Percentiles rank a stretch among this genome's conserved stretches.
Conservation (phyloP, 2,888 invertebrate species). For the Drosophila setosimentum region DNA sequence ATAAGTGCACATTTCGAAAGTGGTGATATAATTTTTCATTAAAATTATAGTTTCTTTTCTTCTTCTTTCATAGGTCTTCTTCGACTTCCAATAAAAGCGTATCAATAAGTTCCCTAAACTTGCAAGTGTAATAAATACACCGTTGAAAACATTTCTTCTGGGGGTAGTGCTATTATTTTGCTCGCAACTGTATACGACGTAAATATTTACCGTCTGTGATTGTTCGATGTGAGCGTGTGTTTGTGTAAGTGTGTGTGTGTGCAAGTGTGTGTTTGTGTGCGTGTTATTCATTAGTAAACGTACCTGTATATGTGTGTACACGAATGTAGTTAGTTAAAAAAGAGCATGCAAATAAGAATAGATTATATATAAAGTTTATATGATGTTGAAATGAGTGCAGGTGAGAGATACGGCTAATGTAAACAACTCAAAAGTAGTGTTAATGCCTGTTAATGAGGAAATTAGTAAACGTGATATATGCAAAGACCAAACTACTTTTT, state of each 20-base stretch:
- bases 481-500: background rate
- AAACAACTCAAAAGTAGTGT: background rate
- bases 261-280: background rate
- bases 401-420: background rate
- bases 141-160: background rate
- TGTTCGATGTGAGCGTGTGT: background rate
- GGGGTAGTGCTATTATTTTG: background rate
- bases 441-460: background rate
- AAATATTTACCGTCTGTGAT: background rate
- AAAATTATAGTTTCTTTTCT: background rate
- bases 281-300: background rate
- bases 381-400: background rate
- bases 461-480: background rate
- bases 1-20: background rate
- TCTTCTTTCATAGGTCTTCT: background rate
- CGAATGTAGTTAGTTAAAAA: background rate
- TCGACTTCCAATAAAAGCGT: background rate
- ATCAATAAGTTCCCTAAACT: background rate
- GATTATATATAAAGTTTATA: background rate
- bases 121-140: no score
- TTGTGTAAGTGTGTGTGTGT: slow-evolving; percentile 1
- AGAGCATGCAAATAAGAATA: background rate
- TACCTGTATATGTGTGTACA: background rate
- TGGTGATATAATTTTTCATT: background rate
- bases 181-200: background rate